phyloP scores from a whole-genome alignment of 2,888 invertebrate genomes.

The Ferdinandea cuprea region DNA sequence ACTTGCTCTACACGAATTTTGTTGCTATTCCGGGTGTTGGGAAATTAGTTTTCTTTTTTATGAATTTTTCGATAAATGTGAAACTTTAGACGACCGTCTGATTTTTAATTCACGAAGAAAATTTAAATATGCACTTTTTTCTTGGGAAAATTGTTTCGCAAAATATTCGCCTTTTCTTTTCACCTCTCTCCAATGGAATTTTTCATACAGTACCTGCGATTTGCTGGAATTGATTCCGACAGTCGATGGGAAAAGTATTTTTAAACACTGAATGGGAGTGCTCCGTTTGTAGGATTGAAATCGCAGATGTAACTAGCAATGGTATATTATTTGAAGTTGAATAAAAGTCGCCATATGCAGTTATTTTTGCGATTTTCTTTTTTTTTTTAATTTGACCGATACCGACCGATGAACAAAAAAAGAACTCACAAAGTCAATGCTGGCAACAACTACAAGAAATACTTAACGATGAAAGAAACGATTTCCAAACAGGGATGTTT shows the following conservation, averaged over 20 bases:
- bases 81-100: background rate
- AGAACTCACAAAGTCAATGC: constrained; percentile 6
- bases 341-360: constrained; percentile 74
- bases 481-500: constrained; percentile 34
- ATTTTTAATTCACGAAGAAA: constrained; percentile 4
- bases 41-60: constrained; percentile 18
- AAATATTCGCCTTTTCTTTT: constrained; percentile 8
- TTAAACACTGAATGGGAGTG: constrained; percentile 28
- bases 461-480: constrained; percentile 40
- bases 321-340: constrained; percentile 63
- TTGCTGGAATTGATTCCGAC: background rate
- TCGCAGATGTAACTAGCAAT: constrained; percentile 68
- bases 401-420: constrained; percentile 52
- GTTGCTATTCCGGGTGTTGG: background rate
- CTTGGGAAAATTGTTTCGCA: constrained; percentile 34
- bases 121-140: constrained; percentile 43
- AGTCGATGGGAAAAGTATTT: constrained; percentile 35
- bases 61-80: background rate
- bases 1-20: background rate
- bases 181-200: constrained; percentile 46
- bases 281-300: constrained; percentile 46
- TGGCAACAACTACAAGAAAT: constrained; percentile 47
- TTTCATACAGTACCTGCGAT: constrained; percentile 56
- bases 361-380: constrained; percentile 73
- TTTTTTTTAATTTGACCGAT: constrained; percentile 63